Conservation (phyloP, 2,888 invertebrate species). For the Phasia obesa region DNA sequence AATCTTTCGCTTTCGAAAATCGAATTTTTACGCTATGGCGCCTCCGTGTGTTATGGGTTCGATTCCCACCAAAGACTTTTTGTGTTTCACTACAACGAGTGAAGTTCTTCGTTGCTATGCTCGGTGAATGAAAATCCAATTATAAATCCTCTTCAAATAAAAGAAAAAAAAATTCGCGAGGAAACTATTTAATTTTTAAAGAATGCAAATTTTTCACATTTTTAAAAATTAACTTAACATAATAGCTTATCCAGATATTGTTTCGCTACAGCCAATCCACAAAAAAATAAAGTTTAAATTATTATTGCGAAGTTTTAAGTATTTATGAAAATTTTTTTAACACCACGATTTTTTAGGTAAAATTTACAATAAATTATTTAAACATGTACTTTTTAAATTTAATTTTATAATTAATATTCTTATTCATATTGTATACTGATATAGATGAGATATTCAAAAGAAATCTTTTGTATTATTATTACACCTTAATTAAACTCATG, state of each 20-base stretch:
- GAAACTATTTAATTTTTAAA: no score
- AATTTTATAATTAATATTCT: not conserved
- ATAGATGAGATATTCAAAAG: not conserved
- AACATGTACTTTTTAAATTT: not conserved
- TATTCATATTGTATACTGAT: not conserved
- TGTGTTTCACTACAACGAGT: no score
- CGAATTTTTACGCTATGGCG: no score
- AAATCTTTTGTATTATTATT: not conserved
- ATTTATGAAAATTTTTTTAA: constrained; percentile 6
- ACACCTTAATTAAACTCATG: not conserved
- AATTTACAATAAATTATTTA: not conserved
- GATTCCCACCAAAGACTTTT: no score
- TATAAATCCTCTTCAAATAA: no score
- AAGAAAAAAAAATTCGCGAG: no score
- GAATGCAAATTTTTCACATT: no score
- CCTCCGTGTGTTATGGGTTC: no score
- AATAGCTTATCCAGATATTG: constrained; percentile 31
- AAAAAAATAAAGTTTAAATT: not conserved
- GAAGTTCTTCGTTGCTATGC: no score
- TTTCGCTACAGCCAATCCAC: constrained; percentile 53
- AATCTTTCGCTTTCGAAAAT: no score
- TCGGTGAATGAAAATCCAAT: no score
- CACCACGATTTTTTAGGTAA: not conserved
- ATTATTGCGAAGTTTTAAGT: not conserved
- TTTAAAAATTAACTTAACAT: no score